Base-by-base conservation (phyloP, 2,113 vertebrate species). In the Perca schrenkii region DNA sequence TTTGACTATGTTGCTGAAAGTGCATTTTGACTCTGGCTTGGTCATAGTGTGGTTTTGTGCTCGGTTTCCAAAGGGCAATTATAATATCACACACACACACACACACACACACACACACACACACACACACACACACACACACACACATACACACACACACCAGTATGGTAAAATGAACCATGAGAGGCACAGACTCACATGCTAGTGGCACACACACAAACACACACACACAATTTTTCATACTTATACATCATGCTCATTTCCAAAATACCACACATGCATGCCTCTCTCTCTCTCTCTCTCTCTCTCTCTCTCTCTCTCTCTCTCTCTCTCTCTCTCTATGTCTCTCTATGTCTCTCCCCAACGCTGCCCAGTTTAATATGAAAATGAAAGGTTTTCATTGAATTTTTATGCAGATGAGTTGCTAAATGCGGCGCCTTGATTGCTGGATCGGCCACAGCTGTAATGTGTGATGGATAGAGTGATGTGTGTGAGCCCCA, bases 371-470 rank as follows among this genome's bases (percentile, higher is more conserved):
- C 17, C 84, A 80, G 57, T 89, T 86, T 85, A 80, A 81, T 78
- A 67, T 75, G 57, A 79, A 89, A 91, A 87, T 87, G 77, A 91
- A 89, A 82, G 79, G 58, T 64, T 63, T 67, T 88, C 75, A 90
- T 91, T 15, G 77, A 86, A 79, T 89, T 87, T 88, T 88, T 65
- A 93, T 94, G 92, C 91, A 91, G 88, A 94, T 84, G 80, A 89
- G 90, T 69, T 86, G 80, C 90, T 93, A 91, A 93, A 92, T 89
- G 86, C 69, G 78, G 87, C 47, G 25, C 71, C 71, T 77, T n/a
- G 2, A 74, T 77, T 70, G 78, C 67, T 47, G 3, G 62, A 34
- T 76, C 10, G n/a, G 58, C 63, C 12, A 3, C 15, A 21, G n/a
- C 46, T 54, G 54, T 8, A 28, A 21, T 19, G 8, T 0, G 49